A percentile compares a stretch with the other conserved stretches of the same genome.
Evolutionary conservation across 2,113 vertebrate species (phyloP).

Genomic region (Solea senegalensis): DNA sequence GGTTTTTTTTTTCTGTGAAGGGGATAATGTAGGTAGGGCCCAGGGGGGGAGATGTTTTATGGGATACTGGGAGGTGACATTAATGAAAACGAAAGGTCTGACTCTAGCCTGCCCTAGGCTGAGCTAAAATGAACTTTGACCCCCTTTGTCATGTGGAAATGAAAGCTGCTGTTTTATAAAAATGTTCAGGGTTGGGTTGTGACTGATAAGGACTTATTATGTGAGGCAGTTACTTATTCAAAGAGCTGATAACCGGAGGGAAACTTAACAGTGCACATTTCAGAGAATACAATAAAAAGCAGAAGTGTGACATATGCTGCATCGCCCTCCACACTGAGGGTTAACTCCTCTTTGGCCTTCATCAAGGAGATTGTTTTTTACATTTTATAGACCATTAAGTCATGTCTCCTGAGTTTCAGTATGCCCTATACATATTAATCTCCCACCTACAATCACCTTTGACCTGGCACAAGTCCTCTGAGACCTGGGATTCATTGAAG

Average conservation of each 20-base stretch:
- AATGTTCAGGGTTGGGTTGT: conserved; percentile 25
- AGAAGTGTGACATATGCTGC: conserved; percentile 24
- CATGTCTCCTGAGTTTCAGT: conserved; percentile 47
- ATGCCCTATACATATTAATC: conserved; percentile 48
- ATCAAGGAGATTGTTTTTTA: conserved; percentile 49
- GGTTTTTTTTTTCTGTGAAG: conserved; percentile 3
- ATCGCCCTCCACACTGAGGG: conserved; percentile 4
- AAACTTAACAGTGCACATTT: conserved; percentile 9
- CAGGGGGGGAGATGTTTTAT: conserved; percentile 34
- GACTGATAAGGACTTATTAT: conserved; percentile 49
- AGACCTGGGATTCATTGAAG: conserved; percentile 27
- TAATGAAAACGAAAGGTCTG: conserved; percentile 47
- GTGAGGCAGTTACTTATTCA: conserved; percentile 57
- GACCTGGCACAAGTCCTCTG: conserved; percentile 40
- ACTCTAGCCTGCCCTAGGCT: conserved; percentile 6
- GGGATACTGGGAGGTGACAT: conserved; percentile 21
- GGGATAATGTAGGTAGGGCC: conserved; percentile 32
- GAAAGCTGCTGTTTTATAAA: conserved; percentile 31
- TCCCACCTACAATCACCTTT: conserved; percentile 56
- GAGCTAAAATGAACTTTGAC: conserved; percentile 51
- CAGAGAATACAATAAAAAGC: conserved; percentile 4
- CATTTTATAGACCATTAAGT: conserved; percentile 59
- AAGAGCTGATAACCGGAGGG: conserved; percentile 42
- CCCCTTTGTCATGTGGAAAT: conserved; percentile 18
- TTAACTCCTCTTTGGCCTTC: conserved; percentile 3